Percentiles rank a stretch among this genome's conserved stretches.
Conservation (phyloP, 2,797 vertebrate species). For the Sebastes cheni region DNA sequence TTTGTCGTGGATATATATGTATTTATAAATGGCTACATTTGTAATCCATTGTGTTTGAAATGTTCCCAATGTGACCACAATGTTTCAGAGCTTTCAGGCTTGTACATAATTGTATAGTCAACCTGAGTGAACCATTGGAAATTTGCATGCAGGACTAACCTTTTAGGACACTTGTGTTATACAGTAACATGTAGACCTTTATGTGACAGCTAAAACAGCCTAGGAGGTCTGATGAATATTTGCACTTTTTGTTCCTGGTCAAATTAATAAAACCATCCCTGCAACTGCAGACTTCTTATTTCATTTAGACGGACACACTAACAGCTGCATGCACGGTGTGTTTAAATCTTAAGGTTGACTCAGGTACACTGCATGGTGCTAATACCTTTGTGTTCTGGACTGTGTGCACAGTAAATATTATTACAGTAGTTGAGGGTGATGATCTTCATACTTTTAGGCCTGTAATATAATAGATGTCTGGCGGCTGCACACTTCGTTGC, state of each 20-base stretch:
- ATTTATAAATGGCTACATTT: conserved; percentile 76
- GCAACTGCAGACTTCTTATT: conserved; percentile 63
- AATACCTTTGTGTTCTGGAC: conserved; percentile 25
- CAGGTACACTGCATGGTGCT: conserved; percentile 16
- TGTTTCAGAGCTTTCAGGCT: conserved; percentile 65
- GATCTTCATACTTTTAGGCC: conserved; percentile 20
- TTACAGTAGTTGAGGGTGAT: conserved; percentile 5
- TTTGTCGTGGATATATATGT: conserved; percentile 75
- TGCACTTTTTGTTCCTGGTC: conserved; percentile 75
- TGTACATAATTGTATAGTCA: conserved; percentile 77
- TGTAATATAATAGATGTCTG: conserved; percentile 4
- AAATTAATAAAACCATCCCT: conserved; percentile 73
- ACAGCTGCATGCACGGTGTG: conserved; percentile 8
- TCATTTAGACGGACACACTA: conserved; percentile 28
- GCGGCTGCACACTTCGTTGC: background rate
- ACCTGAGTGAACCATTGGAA: conserved; percentile 65
- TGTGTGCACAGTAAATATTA: conserved; percentile 37
- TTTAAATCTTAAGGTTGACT: conserved; percentile 23
- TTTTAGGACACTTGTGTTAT: conserved; percentile 60
- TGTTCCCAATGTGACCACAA: conserved; percentile 68
- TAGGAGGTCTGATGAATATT: conserved; percentile 66
- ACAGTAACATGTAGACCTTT: conserved; percentile 52
- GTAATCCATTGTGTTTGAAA: conserved; percentile 60
- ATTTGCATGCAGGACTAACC: conserved; percentile 79
- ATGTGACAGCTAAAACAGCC: conserved; percentile 55